Base-by-base conservation (phyloP, 2,797 vertebrate genomes). In the Capromys pilorides region DNA sequence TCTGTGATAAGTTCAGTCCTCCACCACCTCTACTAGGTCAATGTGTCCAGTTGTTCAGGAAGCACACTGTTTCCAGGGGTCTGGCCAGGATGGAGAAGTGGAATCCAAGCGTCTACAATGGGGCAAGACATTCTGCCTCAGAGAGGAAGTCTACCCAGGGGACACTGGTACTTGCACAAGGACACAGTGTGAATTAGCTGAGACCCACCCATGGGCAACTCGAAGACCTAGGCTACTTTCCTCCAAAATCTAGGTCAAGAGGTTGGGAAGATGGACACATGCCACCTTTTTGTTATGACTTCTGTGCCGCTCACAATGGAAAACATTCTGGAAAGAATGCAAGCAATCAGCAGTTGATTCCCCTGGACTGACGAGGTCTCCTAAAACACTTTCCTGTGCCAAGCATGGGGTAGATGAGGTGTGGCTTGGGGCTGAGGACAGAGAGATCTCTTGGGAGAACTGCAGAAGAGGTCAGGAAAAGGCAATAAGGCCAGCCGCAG, bases 161-260 rank as follows among this genome's bases (percentile, higher is more conserved):
- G 45, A 21, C n/a, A 28, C 71, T 49, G 75, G 5, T 61, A 33
- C 16, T 24, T 57, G n/a, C 88, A 31, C 67, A 82, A 10, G 64
- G 45, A 75, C 49, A 21, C 26, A 10, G 5, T 33, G 18, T 13
- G 13, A 45, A 22, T 94, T 62, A 26, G n/a, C 16, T n/a, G 26
- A 14, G 73, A 31, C 21, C 19, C 45, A 7, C 39, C 54, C 13
- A 4, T 18, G 33, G 21, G 1, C 28, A 12, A 14, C 5, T 9
- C 36, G 13, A 85, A 84, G 88, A 41, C 51, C 71, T 45, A 39
- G 11, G 54, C 12, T 88, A 28, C 86, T 49, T 78, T 86, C 86
- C 45, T 61, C 45, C 57, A 78, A 89, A 93, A 82, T 93, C 79
- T 86, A 94, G 69, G 84, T 88, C 88, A 90, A 75, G 88, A 78